Base-by-base conservation (phyloP, 2,888 invertebrate species). In the Erebia epiphron region DNA sequence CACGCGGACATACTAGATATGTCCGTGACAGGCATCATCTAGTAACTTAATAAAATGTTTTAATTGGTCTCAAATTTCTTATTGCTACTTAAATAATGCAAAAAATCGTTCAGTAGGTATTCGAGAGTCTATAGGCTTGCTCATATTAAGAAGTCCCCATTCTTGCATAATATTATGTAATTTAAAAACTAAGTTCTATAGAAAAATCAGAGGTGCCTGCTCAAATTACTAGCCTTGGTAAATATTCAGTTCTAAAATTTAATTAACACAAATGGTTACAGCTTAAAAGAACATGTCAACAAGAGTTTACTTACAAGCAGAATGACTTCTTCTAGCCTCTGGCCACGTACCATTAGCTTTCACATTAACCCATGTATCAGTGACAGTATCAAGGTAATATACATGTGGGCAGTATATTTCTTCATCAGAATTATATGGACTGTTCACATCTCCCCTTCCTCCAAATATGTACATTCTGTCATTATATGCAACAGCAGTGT, bases 391-490 rank as follows among this genome's bases (percentile, higher is more conserved):
- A 75, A 97, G 92, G 84, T 95, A 96, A 85, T 95, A 95, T 58
- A 98, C 94, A 82, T 96, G 94, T 71, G 96, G 95, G 79, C 96
- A 97, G 83, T 98, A 98, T 73, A 96, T 93, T 86, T 98, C 97
- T 75, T 95, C 95, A 72, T 95, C 93, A 4, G 90, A 87, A 78
- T 89, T 90, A 74, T 86, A 89, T 7, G 91, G 91, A 66, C 88
- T 88, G 74, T 95, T 94, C 64, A 94, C 89, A 80, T 97, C 97
- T 70, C 97, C 97, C 66, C 98, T 94, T 0, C 98, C 98, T 10
- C 98, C 98, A 91, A 97, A 98, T 65, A 98, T 94, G 82, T 97
- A 98, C 97, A 98, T 98, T 77, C 95, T 94, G 78, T 96, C 94
- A 61, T 95, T 95, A 74, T 97, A 94, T 35, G 96, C 95, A 1